Conservation (phyloP, 2,113 vertebrate species). For the Engraulis encrasicolus region DNA sequence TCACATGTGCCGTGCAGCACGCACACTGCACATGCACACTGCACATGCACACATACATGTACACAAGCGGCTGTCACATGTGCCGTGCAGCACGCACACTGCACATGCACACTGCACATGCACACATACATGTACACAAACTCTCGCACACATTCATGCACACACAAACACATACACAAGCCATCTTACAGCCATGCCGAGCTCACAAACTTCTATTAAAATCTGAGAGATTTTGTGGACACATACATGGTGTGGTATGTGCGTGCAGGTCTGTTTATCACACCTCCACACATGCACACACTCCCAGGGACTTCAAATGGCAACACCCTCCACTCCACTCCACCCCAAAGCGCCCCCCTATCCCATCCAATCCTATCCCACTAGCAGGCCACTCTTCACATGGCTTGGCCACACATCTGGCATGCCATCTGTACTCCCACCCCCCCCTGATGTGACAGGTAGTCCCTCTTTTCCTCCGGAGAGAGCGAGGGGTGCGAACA, state of each 20-base stretch:
- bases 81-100: too few relatives aligned
- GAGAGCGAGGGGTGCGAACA: conserved; percentile 67
- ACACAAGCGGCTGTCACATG: too few relatives aligned
- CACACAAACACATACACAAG: not conserved
- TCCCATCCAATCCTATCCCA: conserved; percentile 54
- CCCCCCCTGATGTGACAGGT: conserved; percentile 73
- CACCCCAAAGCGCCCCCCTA: conserved; percentile 40
- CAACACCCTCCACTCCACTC: conserved; percentile 34
- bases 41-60: too few relatives aligned
- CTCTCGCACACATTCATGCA: not conserved
- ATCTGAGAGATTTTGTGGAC: not conserved
- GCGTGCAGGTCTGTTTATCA: not conserved
- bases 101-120: too few relatives aligned
- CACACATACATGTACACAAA: conserved; percentile 30
- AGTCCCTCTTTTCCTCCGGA: conserved; percentile 69
- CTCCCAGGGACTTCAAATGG: conserved; percentile 18
- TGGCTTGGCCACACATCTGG: conserved; percentile 77
- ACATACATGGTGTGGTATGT: not conserved
- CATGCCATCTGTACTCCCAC: conserved; percentile 73
- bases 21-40: too few relatives aligned
- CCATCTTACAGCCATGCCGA: not conserved
- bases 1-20: too few relatives aligned
- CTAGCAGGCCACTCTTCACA: conserved; percentile 63
- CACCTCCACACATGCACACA: too few relatives aligned
- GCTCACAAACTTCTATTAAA: not conserved